Base-by-base conservation (phyloP, 1,140 invertebrate genomes). In the Drosophila erecta region DNA sequence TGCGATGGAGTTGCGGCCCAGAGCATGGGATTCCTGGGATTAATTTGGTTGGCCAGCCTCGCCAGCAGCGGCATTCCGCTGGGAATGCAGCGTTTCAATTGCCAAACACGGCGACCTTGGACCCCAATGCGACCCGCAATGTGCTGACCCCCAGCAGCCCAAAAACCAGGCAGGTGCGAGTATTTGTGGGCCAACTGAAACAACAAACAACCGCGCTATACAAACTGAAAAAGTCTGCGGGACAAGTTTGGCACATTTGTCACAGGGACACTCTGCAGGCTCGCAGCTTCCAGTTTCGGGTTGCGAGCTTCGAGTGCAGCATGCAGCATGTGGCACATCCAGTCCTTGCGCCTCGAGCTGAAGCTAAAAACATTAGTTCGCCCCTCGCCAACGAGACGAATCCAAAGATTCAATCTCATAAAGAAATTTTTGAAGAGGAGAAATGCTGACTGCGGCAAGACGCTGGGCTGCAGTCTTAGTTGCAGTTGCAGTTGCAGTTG, bases 231-330 rank as follows among this genome's bases (percentile, higher is more conserved):
- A 35, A 20, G 56, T 15, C 33, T 38, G 66, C 35, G 35, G 33
- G 14, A 77, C 62, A 85, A 85, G 58, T 81, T 81, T 78, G 78
- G 51, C 67, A 81, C 81, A 85, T 84, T 86, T 81, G 77, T 86
- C 81, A 84, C 61, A 53, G 24, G 66, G 51, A 73, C 65, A 67
- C 17, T 41, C 30, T 40, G 50, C 40, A 46, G 55, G 53, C 41
- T 50, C 53, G 41, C 44, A 46, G 40, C 11, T 47, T n/a, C 44
- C 33, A 53, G 54, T 46, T 47, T 54, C 51, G 40, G 38, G 37
- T 7, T n/a, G 0, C n/a, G 14, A 38, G 38, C 33, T 73, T 78
- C 50, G 58, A 76, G 64, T 70, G 81, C 81, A 77, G 70, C 27
- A 30, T 30, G 7, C 7, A 8, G 27, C 27, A 30, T 30, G 30